Evolutionary conservation across 2,888 invertebrate genomes (phyloP), one percentile per base, ranked within the genome.

Genomic region (Hypsopygia costalis): DNA sequence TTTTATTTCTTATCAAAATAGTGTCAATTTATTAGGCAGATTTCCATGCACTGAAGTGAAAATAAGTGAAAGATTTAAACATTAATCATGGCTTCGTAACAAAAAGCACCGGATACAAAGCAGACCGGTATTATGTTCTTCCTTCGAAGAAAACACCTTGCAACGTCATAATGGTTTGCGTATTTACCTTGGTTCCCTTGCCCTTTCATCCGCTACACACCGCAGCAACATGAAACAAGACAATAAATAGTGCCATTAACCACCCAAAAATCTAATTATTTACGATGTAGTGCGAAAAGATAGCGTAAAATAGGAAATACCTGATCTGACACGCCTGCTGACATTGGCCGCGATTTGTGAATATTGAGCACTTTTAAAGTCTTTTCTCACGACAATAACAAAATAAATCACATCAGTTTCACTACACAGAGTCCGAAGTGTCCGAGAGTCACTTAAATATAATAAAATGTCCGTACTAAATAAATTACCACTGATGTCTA

Each of bases 241-340:
- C 73, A 77, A 62, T 75, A 66, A 73, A 68, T 51, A 57, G 62
- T 59, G 62, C 59, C 56, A 62, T 62, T 64, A 71, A 49, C 50
- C 49, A 55, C 42, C 47, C 43, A 45, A 51, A 52, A 58, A 57
- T 46, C 42, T 41, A 28, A 50, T n/a, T 39, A 41, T 52, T 53
- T 42, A 44, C 44, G 47, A 50, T 62, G 67, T 69, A 66, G 46
- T 55, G 48, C 50, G 59, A 58, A 63, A 73, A 68, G 56, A 67
- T 55, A 60, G 55, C 52, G 52, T 60, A 75, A n/a, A 76, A 81
- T 67, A 67, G 59, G 68, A 85, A 81, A 89, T 94, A 94, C 94
- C 94, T 94, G 94, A 91, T 95, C 94, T 92, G 94, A 93, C 93
- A 94, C 94, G 94, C 94, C 94, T 94, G 95, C 93, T 94, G 94